These are phyloP conservation scores for Drosophila kambysellisi DNA, from an alignment of 2,888 invertebrate species.

Conservation along the genomic window DNA sequence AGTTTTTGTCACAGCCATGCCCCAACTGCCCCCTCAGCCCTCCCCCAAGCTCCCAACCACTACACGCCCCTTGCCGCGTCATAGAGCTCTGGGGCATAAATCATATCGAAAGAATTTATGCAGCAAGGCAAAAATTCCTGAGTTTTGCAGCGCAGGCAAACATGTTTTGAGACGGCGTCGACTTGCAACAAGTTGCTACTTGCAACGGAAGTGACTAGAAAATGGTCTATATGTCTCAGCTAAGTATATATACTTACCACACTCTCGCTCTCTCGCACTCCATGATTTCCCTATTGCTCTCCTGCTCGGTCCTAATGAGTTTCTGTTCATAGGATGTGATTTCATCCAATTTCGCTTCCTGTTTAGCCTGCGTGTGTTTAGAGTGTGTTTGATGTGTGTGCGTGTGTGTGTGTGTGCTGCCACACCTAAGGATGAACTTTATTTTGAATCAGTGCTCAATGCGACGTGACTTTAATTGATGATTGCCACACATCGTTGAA, in stretches of 20 bases:
- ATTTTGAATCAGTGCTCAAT: conserved; percentile 31
- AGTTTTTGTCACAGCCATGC: conserved; percentile 58
- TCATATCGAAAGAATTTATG: conserved; percentile 77
- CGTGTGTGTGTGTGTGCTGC: conserved; percentile 8
- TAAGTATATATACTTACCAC: conserved; percentile 26
- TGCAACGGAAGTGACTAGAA: conserved; percentile 69
- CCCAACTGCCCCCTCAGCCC: background rate
- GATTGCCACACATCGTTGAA: conserved; percentile 29
- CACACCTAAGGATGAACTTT: conserved; percentile 65
- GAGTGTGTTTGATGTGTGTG: conserved; percentile 8
- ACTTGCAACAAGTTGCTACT: conserved; percentile 55
- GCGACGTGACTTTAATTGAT: conserved; percentile 24
- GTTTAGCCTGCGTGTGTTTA: conserved; percentile 28
- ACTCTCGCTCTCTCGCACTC: background rate
- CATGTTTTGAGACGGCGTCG: conserved; percentile 50
- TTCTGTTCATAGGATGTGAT: conserved; percentile 63
- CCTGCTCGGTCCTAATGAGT: conserved; percentile 51
- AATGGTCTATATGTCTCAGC: conserved; percentile 33
- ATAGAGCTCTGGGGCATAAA: conserved; percentile 54
- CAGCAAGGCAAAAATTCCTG: conserved; percentile 74
- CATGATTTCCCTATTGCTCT: background rate
- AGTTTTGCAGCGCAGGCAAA: conserved; percentile 44
- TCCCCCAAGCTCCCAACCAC: background rate
- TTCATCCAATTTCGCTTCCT: conserved; percentile 71
- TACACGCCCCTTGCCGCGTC: background rate